These are phyloP conservation scores for Protomyctophum bolini DNA, from an alignment of 2,113 vertebrate genomes.

Conservation along the genomic window DNA sequence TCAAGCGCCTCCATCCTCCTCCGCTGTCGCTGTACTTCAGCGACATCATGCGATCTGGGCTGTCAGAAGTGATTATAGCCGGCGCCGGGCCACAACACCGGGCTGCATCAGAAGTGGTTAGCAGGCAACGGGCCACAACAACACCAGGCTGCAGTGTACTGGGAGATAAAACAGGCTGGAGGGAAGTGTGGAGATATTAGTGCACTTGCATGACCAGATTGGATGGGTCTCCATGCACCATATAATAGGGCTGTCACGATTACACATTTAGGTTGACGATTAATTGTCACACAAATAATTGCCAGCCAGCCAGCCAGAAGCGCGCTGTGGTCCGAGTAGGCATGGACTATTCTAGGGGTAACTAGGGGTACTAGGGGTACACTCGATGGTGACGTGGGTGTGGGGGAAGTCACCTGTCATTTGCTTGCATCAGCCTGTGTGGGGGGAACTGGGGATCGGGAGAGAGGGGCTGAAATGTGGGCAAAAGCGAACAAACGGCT, in stretches of 20 bases:
- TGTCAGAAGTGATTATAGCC: conserved; percentile 13
- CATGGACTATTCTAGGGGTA: too few relatives aligned
- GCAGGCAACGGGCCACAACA: not conserved
- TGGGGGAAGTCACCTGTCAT: too few relatives aligned
- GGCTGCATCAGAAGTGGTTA: conserved; percentile 1
- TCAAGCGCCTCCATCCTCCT: not conserved
- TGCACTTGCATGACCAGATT: too few relatives aligned
- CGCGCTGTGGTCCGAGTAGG: too few relatives aligned
- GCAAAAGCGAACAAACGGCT: conserved; percentile 70
- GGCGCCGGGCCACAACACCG: not conserved
- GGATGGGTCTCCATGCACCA: too few relatives aligned
- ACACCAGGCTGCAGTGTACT: not conserved
- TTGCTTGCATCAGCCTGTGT: not conserved
- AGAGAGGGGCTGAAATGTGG: conserved; percentile 52
- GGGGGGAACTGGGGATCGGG: conserved; percentile 10
- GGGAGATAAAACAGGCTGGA: not conserved
- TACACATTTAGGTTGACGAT: too few relatives aligned
- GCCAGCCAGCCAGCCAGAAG: too few relatives aligned
- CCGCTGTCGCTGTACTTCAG: not conserved
- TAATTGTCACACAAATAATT: too few relatives aligned
- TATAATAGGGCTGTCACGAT: too few relatives aligned
- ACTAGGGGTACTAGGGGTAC: too few relatives aligned
- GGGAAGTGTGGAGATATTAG: too few relatives aligned
- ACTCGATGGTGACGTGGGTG: too few relatives aligned
- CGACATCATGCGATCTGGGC: not conserved